These are phyloP conservation scores for Atrina japonica DNA, from an alignment of 2,888 invertebrate species.

Conservation along the genomic window DNA sequence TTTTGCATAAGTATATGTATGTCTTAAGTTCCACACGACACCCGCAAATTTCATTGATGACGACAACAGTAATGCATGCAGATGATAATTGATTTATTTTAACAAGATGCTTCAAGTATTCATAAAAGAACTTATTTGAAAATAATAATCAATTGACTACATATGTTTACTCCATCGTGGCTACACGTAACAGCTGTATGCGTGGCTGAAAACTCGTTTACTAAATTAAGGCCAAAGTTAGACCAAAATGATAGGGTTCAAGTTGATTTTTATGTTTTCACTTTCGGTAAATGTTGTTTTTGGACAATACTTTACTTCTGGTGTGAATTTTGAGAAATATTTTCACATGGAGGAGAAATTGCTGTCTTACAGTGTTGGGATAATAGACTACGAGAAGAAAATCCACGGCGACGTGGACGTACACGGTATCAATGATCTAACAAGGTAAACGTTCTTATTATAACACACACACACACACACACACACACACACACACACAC, in stretches of 20 bases:
- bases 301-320: slow-evolving; percentile 45
- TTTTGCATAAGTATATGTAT: too few species aligned
- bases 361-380: slow-evolving; percentile 53
- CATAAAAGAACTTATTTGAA: too few species aligned
- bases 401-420: slow-evolving; percentile 53
- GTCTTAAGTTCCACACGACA: too few species aligned
- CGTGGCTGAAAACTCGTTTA: slow-evolving; percentile 4
- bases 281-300: too few species aligned
- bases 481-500: too few species aligned
- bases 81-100: too few species aligned
- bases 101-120: too few species aligned
- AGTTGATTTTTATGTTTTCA: background rate
- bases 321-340: slow-evolving; percentile 63
- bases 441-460: slow-evolving; percentile 44
- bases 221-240: background rate
- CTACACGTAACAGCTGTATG: background rate
- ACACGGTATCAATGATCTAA: slow-evolving; percentile 51
- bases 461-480: too few species aligned
- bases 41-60: too few species aligned
- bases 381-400: slow-evolving; percentile 51
- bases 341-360: slow-evolving; percentile 64
- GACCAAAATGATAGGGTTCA: background rate
- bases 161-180: too few species aligned
- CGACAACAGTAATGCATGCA: too few species aligned
- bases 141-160: too few species aligned